Percentiles rank a stretch among this genome's conserved stretches.
These are phyloP conservation scores for Lasioglossum vierecki DNA, from an alignment of 2,888 invertebrate species.

Conservation along the genomic window DNA sequence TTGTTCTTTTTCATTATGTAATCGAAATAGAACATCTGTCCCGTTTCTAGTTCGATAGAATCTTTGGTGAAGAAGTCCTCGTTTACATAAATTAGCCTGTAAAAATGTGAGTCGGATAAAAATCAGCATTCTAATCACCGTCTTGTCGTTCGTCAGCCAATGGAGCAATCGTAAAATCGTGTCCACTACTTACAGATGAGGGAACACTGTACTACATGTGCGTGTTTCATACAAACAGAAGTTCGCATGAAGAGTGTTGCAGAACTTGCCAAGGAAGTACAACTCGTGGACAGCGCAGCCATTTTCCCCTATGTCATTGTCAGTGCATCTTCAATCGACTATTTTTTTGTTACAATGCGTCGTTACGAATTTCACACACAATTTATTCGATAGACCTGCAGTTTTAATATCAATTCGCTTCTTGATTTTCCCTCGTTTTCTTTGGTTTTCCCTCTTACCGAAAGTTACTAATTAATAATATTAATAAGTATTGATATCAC, in stretches of 20 bases:
- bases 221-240: not conserved
- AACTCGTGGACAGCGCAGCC: not conserved
- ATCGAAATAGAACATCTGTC: not conserved
- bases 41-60: not conserved
- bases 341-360: not conserved
- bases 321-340: not conserved
- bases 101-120: not conserved
- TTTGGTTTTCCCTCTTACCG: not conserved
- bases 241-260: not conserved
- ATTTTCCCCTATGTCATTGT: slow-evolving; percentile 7
- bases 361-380: not conserved
- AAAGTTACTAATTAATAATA: slow-evolving; percentile 48
- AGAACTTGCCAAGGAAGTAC: not conserved
- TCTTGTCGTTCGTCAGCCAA: not conserved
- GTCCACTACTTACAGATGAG: not conserved
- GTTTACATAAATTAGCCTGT: not conserved
- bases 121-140: not conserved
- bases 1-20: not conserved
- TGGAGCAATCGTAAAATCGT: not conserved
- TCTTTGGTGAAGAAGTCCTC: not conserved
- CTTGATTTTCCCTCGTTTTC: not conserved
- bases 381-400: slow-evolving; percentile 11
- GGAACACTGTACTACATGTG: not conserved
- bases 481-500: slow-evolving; percentile 72
- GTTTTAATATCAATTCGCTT: not conserved